These are phyloP conservation scores for Erythrocercus mccallii DNA, from an alignment of 2,113 vertebrate genomes.

Conservation along the genomic window DNA sequence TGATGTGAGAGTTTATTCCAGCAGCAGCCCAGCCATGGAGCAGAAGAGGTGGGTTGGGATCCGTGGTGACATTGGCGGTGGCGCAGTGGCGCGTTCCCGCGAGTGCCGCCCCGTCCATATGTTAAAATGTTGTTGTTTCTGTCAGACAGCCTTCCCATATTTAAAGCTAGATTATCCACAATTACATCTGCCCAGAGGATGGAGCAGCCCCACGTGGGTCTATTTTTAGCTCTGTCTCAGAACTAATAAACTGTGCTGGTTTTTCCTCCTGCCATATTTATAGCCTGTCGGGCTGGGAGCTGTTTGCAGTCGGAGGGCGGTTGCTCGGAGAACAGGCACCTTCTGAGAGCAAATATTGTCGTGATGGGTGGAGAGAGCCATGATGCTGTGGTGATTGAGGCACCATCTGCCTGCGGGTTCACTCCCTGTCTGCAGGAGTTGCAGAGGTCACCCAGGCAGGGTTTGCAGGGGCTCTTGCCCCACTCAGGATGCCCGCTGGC, in stretches of 20 bases:
- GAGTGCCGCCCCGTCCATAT: neutral
- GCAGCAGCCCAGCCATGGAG: neutral
- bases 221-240: constrained; percentile 45
- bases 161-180: constrained; percentile 52
- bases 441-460: neutral
- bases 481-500: fast-evolving
- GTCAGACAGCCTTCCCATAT: neutral
- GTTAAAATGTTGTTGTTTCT: neutral
- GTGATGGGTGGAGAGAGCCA: neutral
- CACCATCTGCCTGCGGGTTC: neutral
- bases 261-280: neutral
- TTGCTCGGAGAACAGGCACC: neutral
- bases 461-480: too few species aligned
- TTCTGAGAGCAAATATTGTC: neutral
- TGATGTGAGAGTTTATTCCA: neutral
- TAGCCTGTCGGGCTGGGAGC: neutral
- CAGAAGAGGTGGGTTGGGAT: neutral
- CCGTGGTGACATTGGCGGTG: fast-evolving
- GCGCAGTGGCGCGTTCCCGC: fast-evolving
- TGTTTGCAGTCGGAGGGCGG: neutral
- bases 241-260: neutral
- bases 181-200: constrained; percentile 57
- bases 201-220: neutral
- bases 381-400: neutral
- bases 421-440: neutral